A percentile compares a stretch with the other conserved stretches of the same genome.
Evolutionary conservation across 2,888 invertebrate species (phyloP).

Genomic region (Melikaiella ostensackeni): DNA sequence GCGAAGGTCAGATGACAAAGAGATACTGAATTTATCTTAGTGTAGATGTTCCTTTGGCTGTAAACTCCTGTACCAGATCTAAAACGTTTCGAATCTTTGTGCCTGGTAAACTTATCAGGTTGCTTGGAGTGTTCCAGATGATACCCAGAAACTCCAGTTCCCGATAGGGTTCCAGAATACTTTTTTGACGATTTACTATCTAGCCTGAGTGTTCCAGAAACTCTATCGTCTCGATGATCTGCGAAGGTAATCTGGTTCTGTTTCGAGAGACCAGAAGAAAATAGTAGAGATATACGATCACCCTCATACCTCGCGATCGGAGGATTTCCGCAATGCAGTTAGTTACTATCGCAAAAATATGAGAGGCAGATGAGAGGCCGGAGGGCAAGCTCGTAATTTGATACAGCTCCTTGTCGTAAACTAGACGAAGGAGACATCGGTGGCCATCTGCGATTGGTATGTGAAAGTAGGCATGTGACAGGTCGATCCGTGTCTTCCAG

Average conservation of each 20-base stretch:
- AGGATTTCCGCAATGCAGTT: constrained; percentile 59
- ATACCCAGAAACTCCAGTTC: constrained; percentile 46
- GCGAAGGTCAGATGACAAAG: constrained; percentile 48
- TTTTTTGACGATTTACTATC: neutral
- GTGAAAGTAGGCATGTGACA: too few species aligned
- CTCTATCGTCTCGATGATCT: constrained; percentile 43
- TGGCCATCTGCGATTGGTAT: too few species aligned
- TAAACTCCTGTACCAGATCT: neutral
- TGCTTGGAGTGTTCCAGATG: constrained; percentile 43
- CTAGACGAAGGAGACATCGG: constrained; percentile 40
- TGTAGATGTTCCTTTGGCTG: neutral
- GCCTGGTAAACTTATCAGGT: constrained; percentile 34
- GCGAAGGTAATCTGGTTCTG: constrained; percentile 39
- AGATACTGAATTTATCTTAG: constrained; percentile 44
- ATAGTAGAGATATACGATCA: constrained; percentile 59
- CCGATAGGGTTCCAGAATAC: constrained; percentile 40
- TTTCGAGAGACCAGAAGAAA: too few species aligned
- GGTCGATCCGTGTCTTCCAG: neutral
- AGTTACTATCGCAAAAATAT: constrained; percentile 56
- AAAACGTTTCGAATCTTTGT: constrained; percentile 32
- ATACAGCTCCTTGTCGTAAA: neutral
- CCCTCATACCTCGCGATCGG: constrained; percentile 48
- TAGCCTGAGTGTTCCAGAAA: neutral
- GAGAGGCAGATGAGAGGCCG: neutral
- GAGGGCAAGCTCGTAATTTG: neutral